Evolutionary conservation across 2,888 invertebrate genomes (phyloP).

Genomic region (Agriopis leucophaearia): DNA sequence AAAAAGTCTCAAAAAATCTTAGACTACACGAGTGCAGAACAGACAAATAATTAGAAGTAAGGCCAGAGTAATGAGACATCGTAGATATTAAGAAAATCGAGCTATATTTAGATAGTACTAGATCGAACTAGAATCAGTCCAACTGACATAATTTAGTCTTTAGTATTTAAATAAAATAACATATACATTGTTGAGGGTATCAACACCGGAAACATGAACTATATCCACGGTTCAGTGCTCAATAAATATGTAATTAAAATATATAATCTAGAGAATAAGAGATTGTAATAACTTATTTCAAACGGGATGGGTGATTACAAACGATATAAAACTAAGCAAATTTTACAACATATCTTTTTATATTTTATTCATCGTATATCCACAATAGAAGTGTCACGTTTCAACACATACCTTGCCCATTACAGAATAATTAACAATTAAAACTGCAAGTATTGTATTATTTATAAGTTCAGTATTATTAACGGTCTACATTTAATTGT

Average conservation of each 20-base stretch:
- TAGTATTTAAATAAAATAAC: constrained; percentile 13
- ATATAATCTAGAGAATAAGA: constrained; percentile 40
- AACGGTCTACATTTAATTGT: background rate
- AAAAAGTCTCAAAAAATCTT: background rate
- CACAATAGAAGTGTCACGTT: constrained; percentile 8
- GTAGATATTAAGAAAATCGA: background rate
- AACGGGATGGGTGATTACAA: background rate
- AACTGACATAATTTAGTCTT: background rate
- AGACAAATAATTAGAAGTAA: background rate
- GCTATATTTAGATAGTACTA: no score
- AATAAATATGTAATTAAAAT: constrained; percentile 47
- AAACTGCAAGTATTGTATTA: constrained; percentile 4
- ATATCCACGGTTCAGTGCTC: constrained; percentile 41
- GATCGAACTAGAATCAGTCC: background rate
- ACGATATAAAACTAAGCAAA: background rate
- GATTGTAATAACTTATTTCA: no score
- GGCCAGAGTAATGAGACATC: background rate
- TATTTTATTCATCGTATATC: constrained; percentile 6
- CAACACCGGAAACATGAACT: constrained; percentile 51
- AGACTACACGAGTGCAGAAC: background rate
- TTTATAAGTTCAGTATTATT: background rate
- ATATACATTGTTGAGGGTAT: constrained; percentile 8
- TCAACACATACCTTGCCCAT: constrained; percentile 4
- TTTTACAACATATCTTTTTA: background rate
- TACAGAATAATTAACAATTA: constrained; percentile 5